A percentile compares a stretch with the other conserved stretches of the same genome.
phyloP scores from a whole-genome alignment of 53 echinoderm and acorn worm genomes.

The Patiria pectinifera region DNA sequence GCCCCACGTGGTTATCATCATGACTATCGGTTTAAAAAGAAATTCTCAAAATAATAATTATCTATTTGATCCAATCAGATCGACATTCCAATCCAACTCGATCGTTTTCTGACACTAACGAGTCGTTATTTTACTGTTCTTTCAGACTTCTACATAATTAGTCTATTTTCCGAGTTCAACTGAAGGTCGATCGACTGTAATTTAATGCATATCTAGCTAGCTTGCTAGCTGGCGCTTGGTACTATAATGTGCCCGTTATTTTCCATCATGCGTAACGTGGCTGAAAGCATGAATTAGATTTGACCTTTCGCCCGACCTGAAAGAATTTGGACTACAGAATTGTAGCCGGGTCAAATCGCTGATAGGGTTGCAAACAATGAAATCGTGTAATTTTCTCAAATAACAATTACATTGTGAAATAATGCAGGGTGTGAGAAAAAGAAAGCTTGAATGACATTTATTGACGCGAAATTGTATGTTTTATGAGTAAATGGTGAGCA shows the following conservation, averaged over 20 bases:
- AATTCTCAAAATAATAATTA: no score
- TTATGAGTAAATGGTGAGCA: background rate
- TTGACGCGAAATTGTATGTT: no score
- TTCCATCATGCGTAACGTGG: constrained; percentile 32
- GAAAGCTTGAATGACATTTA: no score
- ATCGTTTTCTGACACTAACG: no score
- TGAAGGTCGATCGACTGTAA: background rate
- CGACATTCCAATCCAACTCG: no score
- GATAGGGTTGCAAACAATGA: background rate
- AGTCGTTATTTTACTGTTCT: no score
- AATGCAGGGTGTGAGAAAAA: background rate
- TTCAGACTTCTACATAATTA: no score
- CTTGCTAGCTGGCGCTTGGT: background rate
- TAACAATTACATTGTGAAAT: background rate
- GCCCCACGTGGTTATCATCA: no score
- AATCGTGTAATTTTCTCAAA: background rate
- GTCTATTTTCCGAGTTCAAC: no score
- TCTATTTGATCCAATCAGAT: no score
- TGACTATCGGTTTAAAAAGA: no score
- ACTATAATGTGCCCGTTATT: constrained; percentile 4
- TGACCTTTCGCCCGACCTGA: background rate
- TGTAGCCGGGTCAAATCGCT: background rate
- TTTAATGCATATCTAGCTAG: no score
- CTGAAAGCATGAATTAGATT: background rate
- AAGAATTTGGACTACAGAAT: background rate